phyloP scores from a whole-genome alignment of 2,888 invertebrate genomes.

The Taenaris catops region DNA sequence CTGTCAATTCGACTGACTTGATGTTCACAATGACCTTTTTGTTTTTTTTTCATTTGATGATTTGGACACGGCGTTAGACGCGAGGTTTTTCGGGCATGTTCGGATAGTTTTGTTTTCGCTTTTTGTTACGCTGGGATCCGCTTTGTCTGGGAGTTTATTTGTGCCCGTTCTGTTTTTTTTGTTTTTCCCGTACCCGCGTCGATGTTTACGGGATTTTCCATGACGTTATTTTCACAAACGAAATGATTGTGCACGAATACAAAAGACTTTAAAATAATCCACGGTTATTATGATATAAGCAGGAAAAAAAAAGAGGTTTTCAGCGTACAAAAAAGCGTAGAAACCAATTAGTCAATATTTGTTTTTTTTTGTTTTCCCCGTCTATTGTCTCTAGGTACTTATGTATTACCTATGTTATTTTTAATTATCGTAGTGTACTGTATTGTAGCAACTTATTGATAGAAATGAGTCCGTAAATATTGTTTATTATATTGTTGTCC shows the following conservation, averaged over 20 bases:
- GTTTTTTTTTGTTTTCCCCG: conserved; percentile 17
- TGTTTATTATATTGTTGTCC: too few relatives aligned
- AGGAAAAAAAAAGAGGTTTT: conserved; percentile 14
- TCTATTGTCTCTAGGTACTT: too few relatives aligned
- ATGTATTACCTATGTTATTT: too few relatives aligned
- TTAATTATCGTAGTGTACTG: too few relatives aligned
- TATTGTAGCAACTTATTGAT: too few relatives aligned
- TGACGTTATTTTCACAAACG: conserved; percentile 9
- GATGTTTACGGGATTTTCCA: conserved; percentile 14
- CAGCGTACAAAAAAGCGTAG: conserved; percentile 12
- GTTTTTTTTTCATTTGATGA: conserved; percentile 42
- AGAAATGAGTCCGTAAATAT: too few relatives aligned
- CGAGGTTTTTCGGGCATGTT: conserved; percentile 22
- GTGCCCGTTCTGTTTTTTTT: conserved; percentile 5
- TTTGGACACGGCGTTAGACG: conserved; percentile 24
- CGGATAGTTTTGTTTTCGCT: conserved; percentile 14
- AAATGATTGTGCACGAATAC: conserved; percentile 14
- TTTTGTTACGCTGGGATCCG: conserved; percentile 11
- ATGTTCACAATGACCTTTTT: conserved; percentile 67
- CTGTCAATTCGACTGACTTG: conserved; percentile 71
- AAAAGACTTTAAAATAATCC: conserved; percentile 17
- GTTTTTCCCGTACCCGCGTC: conserved; percentile 10
- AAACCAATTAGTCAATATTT: conserved; percentile 17
- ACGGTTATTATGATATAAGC: conserved; percentile 18
- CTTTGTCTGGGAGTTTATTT: conserved; percentile 17